These are phyloP conservation scores for Mandrillus leucophaeus DNA, from an alignment of 2,113 vertebrate genomes.

Conservation along the genomic window DNA sequence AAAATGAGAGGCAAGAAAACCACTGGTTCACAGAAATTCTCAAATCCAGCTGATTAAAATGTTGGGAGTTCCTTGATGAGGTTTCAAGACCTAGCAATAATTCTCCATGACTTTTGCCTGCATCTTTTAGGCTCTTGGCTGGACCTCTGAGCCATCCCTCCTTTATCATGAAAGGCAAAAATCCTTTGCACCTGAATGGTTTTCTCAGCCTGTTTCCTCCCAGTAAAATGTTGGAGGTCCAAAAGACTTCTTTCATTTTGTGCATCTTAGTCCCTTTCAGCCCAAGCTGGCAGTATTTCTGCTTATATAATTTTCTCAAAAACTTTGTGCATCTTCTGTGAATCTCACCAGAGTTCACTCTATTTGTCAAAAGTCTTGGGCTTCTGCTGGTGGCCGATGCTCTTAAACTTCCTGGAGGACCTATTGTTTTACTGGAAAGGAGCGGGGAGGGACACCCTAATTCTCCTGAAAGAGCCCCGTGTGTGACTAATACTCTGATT, in stretches of 20 bases:
- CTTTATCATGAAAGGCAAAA: background rate
- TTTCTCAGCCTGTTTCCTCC: background rate
- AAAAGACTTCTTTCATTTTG: background rate
- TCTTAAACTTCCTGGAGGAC: background rate
- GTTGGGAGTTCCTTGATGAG: background rate
- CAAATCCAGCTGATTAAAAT: background rate
- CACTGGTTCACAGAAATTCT: background rate
- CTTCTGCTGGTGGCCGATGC: background rate
- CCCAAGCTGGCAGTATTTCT: background rate
- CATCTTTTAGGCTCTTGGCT: background rate
- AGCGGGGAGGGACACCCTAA: background rate
- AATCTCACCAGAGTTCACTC: background rate
- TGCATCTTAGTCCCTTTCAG: background rate
- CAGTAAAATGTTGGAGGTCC: background rate
- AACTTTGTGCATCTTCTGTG: background rate
- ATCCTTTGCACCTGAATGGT: background rate
- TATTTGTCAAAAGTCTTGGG: background rate
- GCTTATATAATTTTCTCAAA: background rate
- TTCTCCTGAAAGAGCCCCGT: background rate
- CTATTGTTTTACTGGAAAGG: background rate
- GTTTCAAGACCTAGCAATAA: background rate
- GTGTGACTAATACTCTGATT: background rate
- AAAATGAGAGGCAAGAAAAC: background rate
- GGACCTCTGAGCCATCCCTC: background rate
- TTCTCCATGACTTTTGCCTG: background rate